Percentiles rank a stretch among this genome's conserved stretches.
Conservation (phyloP, 2,888 invertebrate genomes). For the Xylocampa areola region DNA sequence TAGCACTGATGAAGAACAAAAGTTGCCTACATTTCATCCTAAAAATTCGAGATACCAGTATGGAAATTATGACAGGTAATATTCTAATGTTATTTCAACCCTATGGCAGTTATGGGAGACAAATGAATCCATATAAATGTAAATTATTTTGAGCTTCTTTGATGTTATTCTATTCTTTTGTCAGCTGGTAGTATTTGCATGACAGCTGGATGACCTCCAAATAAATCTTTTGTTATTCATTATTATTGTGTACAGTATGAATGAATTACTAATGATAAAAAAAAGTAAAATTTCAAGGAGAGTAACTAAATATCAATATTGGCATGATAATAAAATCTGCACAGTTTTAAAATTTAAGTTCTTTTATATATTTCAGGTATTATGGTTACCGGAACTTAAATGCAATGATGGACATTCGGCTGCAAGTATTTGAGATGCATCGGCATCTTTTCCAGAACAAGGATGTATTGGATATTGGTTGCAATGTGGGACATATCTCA, state of each 20-base stretch:
- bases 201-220: conserved; percentile 43
- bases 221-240: conserved; percentile 34
- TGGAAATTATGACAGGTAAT: conserved; percentile 97
- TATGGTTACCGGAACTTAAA: conserved; percentile 97
- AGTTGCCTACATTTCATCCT: conserved; percentile 92
- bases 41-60: conserved; percentile 96
- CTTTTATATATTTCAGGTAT: conserved; percentile 90
- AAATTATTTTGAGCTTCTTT: conserved; percentile 12
- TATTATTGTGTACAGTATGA: conserved; percentile 33
- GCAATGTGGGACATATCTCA: conserved; percentile 98
- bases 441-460: conserved; percentile 96
- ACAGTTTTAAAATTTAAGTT: conserved; percentile 10
- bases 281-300: conserved; percentile 33
- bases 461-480: conserved; percentile 98
- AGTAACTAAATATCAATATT: conserved; percentile 7
- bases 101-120: conserved; percentile 4
- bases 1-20: conserved; percentile 79
- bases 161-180: conserved; percentile 30
- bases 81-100: conserved; percentile 9
- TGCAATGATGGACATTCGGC: conserved; percentile 94
- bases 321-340: neutral
- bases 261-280: conserved; percentile 20
- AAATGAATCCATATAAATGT: conserved; percentile 12
- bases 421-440: conserved; percentile 94
- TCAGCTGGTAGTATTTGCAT: conserved; percentile 42